phyloP scores from a whole-genome alignment of 2,888 invertebrate genomes.

The Pandemis corylana region DNA sequence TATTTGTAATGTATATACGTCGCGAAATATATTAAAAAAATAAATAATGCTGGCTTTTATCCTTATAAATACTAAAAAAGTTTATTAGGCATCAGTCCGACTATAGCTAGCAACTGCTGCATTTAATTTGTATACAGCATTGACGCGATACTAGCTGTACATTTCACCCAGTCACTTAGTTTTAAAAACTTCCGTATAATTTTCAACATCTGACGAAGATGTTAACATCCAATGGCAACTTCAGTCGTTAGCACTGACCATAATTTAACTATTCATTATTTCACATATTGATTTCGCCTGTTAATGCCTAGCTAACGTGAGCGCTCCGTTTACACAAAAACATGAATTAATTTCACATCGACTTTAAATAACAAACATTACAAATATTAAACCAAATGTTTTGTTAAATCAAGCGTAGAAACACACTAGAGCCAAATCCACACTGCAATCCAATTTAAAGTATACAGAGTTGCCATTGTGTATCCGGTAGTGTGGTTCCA shows the following conservation, averaged over 20 bases:
- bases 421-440: background rate
- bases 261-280: background rate
- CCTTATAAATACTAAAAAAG: background rate
- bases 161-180: background rate
- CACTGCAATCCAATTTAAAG: background rate
- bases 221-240: conserved; percentile 2
- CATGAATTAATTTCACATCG: background rate
- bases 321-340: background rate
- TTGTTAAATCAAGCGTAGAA: background rate
- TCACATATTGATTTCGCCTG: background rate
- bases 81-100: background rate
- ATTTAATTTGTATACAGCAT: no score
- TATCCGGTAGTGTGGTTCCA: background rate
- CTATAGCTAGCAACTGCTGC: background rate
- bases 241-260: background rate
- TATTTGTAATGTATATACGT: background rate
- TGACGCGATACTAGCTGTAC: background rate
- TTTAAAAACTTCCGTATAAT: background rate
- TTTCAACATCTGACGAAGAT: background rate
- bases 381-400: background rate
- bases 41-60: background rate
- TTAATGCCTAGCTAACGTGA: background rate
- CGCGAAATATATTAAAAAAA: background rate
- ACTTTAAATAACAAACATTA: conserved; percentile 5
- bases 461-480: background rate